A percentile compares a stretch with the other conserved stretches of the same genome.
Evolutionary conservation across 1,140 invertebrate genomes (phyloP).

Genomic region (Melitaea cinxia): DNA sequence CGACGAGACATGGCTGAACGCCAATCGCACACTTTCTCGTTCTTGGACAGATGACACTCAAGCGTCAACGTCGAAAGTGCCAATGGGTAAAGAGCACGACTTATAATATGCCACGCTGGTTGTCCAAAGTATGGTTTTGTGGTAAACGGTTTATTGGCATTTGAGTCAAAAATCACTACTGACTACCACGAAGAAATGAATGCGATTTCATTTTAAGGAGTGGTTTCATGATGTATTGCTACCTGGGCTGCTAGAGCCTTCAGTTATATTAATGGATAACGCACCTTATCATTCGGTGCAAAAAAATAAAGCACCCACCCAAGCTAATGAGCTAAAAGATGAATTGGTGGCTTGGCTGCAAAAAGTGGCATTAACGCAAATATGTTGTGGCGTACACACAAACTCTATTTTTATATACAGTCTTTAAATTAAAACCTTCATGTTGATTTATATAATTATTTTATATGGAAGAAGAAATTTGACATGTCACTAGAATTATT

Average conservation of each 20-base stretch:
- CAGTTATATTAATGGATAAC: constrained; percentile 9
- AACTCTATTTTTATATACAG: too few species aligned
- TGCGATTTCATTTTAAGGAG: constrained; percentile 10
- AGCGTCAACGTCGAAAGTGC: constrained; percentile 35
- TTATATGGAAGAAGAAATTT: too few species aligned
- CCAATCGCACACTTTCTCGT: constrained; percentile 34
- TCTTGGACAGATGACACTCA: constrained; percentile 37
- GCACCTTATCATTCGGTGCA: too few species aligned
- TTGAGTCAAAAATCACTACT: constrained; percentile 21
- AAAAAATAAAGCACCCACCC: too few species aligned
- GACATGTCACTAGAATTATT: too few species aligned
- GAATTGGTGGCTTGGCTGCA: too few species aligned
- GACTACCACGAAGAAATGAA: constrained; percentile 36
- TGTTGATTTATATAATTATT: too few species aligned
- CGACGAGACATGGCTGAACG: constrained; percentile 45
- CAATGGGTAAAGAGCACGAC: constrained; percentile 35
- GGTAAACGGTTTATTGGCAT: constrained; percentile 15
- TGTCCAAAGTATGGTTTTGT: constrained; percentile 20
- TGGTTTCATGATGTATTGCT: constrained; percentile 20
- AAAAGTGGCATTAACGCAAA: too few species aligned
- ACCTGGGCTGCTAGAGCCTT: constrained; percentile 17
- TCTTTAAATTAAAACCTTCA: too few species aligned
- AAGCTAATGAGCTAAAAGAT: too few species aligned
- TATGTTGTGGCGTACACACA: too few species aligned
- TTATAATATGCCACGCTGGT: constrained; percentile 44